These are phyloP conservation scores for Chymomyza procnemis DNA, from an alignment of 2,888 invertebrate genomes.

Conservation along the genomic window DNA sequence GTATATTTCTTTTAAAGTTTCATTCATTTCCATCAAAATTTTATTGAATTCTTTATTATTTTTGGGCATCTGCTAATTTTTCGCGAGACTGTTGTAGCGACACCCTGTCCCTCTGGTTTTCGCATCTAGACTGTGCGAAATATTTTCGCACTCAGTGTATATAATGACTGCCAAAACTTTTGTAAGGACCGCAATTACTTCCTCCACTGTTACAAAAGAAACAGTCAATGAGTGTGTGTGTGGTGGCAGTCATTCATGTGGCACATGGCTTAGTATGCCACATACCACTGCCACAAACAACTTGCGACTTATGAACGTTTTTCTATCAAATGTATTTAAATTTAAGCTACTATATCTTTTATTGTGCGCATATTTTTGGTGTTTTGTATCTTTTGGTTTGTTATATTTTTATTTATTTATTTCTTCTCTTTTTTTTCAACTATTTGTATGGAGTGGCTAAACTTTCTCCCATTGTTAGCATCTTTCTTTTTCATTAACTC, in stretches of 20 bases:
- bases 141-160: no score
- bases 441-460: conserved; percentile 39
- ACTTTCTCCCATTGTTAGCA: conserved; percentile 73
- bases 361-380: background rate
- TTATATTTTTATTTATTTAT: conserved; percentile 19
- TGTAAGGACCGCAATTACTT: no score
- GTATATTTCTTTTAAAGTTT: no score
- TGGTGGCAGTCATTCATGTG: background rate
- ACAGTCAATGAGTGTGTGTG: background rate
- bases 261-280: background rate
- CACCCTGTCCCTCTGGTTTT: no score
- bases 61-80: no score
- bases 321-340: background rate
- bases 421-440: no score
- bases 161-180: no score
- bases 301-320: background rate
- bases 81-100: no score
- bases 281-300: background rate
- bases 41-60: no score
- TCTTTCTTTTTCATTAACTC: conserved; percentile 60
- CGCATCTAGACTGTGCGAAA: no score
- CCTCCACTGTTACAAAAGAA: no score
- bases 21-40: no score
- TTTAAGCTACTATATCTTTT: background rate
- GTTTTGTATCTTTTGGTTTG: conserved; percentile 22